phyloP scores from a whole-genome alignment of 2,113 vertebrate genomes.

The Chamaea fasciata region DNA sequence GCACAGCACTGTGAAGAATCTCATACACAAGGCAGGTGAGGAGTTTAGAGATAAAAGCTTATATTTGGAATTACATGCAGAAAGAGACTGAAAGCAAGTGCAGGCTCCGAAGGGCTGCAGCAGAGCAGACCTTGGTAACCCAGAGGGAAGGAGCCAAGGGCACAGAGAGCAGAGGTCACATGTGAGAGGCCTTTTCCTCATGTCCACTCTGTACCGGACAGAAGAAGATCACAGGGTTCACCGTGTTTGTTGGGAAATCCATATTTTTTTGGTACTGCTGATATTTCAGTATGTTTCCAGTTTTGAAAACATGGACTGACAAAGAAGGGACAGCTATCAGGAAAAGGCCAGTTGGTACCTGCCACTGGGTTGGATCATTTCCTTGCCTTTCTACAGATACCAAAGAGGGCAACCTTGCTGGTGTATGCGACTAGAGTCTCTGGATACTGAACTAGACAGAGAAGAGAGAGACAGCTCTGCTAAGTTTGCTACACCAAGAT shows the following conservation, averaged over 20 bases:
- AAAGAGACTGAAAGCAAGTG: not conserved
- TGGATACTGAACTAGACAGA: not conserved
- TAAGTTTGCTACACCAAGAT: not conserved
- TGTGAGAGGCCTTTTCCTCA: not conserved
- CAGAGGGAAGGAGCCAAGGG: not conserved
- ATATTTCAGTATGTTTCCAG: not conserved
- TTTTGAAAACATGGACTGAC: not conserved
- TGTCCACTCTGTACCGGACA: not conserved
- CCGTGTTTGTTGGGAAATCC: not conserved
- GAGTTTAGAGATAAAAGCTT: not conserved
- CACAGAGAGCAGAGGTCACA: not conserved
- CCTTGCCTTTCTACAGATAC: not conserved
- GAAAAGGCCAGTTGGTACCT: not conserved
- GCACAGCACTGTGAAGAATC: not conserved
- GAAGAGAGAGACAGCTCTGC: not conserved
- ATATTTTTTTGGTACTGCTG: not conserved
- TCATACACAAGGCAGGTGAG: not conserved
- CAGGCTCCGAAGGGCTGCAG: not conserved
- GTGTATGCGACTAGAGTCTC: not conserved
- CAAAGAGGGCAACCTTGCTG: not conserved
- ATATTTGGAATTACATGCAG: not conserved
- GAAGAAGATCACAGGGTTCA: not conserved
- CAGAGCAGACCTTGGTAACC: not conserved
- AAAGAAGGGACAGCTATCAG: not conserved
- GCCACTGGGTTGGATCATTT: not conserved